These are phyloP conservation scores for Leucophenga montana DNA, from an alignment of 2,888 invertebrate genomes.

Conservation along the genomic window DNA sequence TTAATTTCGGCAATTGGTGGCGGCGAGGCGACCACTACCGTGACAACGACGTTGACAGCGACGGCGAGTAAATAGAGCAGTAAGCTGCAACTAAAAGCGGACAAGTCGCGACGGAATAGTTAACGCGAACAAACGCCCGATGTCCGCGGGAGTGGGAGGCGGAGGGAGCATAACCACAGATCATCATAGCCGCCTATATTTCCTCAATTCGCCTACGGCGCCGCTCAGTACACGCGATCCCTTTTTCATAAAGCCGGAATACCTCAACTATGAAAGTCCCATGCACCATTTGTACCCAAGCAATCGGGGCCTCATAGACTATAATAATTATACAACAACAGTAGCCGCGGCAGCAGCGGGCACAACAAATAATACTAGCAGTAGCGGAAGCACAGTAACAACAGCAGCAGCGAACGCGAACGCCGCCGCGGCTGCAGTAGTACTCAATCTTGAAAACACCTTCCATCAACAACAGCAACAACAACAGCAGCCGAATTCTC, in stretches of 20 bases:
- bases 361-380: constrained; percentile 44
- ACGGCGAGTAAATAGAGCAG: not conserved
- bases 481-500: constrained; percentile 39
- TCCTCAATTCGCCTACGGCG: constrained; percentile 69
- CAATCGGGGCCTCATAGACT: constrained; percentile 68
- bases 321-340: constrained; percentile 63
- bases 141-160: constrained; percentile 72
- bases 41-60: no score
- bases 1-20: no score
- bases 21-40: no score
- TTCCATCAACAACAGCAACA: constrained; percentile 50
- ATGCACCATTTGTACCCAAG: constrained; percentile 70
- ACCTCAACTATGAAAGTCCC: constrained; percentile 70
- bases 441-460: constrained; percentile 55
- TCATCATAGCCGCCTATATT: constrained; percentile 70
- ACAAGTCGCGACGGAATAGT: constrained; percentile 52
- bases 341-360: constrained; percentile 55
- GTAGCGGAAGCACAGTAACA: constrained; percentile 35
- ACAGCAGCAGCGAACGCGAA: constrained; percentile 44
- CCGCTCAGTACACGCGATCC: constrained; percentile 66
- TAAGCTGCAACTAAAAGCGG: constrained; percentile 37
- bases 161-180: constrained; percentile 71
- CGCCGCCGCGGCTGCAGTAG: constrained; percentile 47
- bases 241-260: constrained; percentile 70
- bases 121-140: constrained; percentile 59